Base-by-base conservation (phyloP, 2,797 vertebrate species). In the Sphenopsis melanotis region DNA sequence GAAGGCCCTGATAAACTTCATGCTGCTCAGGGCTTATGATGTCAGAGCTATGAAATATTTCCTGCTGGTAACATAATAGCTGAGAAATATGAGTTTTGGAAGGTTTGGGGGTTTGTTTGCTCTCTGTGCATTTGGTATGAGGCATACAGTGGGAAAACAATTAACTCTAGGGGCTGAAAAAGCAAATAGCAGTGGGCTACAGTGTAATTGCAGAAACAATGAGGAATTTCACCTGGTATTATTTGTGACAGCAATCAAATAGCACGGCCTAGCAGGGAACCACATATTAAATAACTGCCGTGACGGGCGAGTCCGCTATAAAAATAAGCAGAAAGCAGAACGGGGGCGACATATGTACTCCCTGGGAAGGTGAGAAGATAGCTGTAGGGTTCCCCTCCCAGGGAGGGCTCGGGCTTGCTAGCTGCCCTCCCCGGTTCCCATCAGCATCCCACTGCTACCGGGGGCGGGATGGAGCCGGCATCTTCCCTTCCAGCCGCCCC, bases 1-100 rank as follows among this genome's bases (percentile, higher is more conserved):
- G 63, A 90, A 92, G 71, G 87, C 84, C 75, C 72, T 56, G 94
- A 72, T 72, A 90, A 95, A 92, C 88, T 84, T 92, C 85, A 81
- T 63, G 92, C 93, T 95, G 94, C 86, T 95, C 21, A 3, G 94
- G 88, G 94, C 34, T 92, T 76, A 74, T 89, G 93, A 95, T 96
- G 86, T 93, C 95, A 95, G 88, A 93, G 83, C 74, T 88, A 93
- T 93, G 81, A 91, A 95, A 95, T 78, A 86, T 55, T 94, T 78
- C 94, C 95, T 44, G 94, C 95, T 96, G 95, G 74, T 91, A 95
- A 91, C 82, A 92, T 91, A 92, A 94, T 94, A 96, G 95, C 90
- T 90, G 95, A 96, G 96, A 96, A 95, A 81, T 75, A 78, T 3
- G 85, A 91, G 64, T 82, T 95, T 74, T 32, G 47, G 50, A 78